phyloP scores from a whole-genome alignment of 2,113 vertebrate genomes.

The Sinocyclocheilus rhinocerous region DNA sequence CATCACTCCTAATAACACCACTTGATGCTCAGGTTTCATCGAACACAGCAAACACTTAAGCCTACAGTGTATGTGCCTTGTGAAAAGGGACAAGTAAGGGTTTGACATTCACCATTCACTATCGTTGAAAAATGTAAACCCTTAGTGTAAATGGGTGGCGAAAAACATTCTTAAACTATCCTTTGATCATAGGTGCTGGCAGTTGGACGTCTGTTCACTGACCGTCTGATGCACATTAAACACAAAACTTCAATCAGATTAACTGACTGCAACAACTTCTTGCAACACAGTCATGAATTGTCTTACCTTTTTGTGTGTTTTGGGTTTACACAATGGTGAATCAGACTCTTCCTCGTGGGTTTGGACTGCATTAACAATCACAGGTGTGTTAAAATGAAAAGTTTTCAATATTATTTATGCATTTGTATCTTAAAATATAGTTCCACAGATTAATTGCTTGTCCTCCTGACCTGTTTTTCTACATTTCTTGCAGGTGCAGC shows the following conservation, averaged over 20 bases:
- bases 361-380: not conserved
- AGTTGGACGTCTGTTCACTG: not conserved
- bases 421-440: no score
- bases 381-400: not conserved
- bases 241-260: not conserved
- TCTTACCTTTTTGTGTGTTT: not conserved
- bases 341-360: not conserved
- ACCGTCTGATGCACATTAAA: not conserved
- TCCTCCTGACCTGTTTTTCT: not conserved
- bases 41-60: no score
- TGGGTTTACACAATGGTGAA: not conserved
- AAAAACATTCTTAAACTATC: not conserved
- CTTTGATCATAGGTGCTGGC: not conserved
- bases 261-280: not conserved
- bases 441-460: not conserved
- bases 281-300: no score
- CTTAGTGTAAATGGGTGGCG: not conserved
- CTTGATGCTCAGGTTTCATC: no score
- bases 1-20: not conserved
- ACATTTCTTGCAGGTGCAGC: not conserved
- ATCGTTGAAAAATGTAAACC: not conserved
- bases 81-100: no score
- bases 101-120: no score
- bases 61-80: no score
- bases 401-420: no score